These are phyloP conservation scores for Parnassius apollo DNA, from an alignment of 2,888 invertebrate species.

Conservation along the genomic window DNA sequence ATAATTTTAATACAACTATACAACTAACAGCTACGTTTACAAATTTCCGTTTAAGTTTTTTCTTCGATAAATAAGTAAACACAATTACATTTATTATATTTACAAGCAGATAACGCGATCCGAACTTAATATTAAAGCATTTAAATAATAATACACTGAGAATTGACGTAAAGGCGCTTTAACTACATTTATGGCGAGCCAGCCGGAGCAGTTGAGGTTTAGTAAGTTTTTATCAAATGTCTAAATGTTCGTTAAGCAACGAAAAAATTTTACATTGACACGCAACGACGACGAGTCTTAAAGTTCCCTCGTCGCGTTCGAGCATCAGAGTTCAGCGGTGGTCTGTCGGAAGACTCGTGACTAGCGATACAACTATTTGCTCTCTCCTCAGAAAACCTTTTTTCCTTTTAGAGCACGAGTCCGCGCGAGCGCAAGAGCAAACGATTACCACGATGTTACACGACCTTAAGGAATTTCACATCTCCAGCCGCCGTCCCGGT, in stretches of 20 bases:
- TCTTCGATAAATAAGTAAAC: conserved; percentile 79
- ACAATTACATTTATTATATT: conserved; percentile 69
- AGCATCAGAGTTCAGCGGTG: conserved; percentile 59
- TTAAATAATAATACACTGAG: conserved; percentile 81
- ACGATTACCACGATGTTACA: conserved; percentile 72
- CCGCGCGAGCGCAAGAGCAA: conserved; percentile 73
- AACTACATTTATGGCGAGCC: conserved; percentile 72
- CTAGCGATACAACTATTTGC: conserved; percentile 67
- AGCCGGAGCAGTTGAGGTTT: conserved; percentile 58
- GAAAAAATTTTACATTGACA: conserved; percentile 30
- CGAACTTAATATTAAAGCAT: conserved; percentile 75
- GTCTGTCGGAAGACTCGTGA: conserved; percentile 74
- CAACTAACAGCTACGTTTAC: conserved; percentile 79
- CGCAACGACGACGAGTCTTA: conserved; percentile 23
- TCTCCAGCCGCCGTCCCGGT: conserved; percentile 63
- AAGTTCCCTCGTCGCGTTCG: conserved; percentile 31
- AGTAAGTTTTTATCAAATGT: conserved; percentile 32
- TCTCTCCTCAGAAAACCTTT: conserved; percentile 73
- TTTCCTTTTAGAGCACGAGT: conserved; percentile 78
- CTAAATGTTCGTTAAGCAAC: conserved; percentile 28
- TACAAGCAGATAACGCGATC: conserved; percentile 78
- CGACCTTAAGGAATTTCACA: conserved; percentile 80
- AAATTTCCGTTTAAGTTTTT: conserved; percentile 70
- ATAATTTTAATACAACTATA: conserved; percentile 79
- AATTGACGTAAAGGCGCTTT: conserved; percentile 79